Percentiles rank a stretch among this genome's conserved stretches.
These are phyloP conservation scores for Apis dorsata DNA, from an alignment of 1,140 invertebrate species.

Conservation along the genomic window DNA sequence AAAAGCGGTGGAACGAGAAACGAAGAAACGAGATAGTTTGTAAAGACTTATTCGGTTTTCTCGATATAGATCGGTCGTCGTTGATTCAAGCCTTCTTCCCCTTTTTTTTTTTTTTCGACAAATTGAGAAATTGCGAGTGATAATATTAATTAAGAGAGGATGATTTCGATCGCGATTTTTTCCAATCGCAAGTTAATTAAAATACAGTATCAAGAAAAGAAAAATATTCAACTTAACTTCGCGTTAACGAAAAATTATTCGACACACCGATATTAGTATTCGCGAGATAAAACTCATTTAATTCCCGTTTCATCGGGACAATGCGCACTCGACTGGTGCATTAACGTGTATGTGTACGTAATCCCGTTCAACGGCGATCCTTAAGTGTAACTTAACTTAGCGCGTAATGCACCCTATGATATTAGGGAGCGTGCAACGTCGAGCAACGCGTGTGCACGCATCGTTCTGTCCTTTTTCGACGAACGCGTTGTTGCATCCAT, in stretches of 20 bases:
- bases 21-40: neutral
- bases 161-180: too few species aligned
- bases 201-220: neutral
- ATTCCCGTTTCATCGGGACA: constrained; percentile 16
- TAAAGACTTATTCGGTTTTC: neutral
- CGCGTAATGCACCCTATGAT: constrained; percentile 47
- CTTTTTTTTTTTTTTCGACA: too few species aligned
- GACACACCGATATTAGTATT: constrained; percentile 19
- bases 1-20: constrained; percentile 4
- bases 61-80: neutral
- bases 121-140: too few species aligned
- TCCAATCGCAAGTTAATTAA: neutral
- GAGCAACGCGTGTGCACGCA: too few species aligned
- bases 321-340: constrained; percentile 30
- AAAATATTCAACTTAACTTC: neutral
- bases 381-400: constrained; percentile 52
- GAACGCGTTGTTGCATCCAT: neutral
- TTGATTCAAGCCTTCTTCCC: neutral
- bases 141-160: too few species aligned
- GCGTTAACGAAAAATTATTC: neutral
- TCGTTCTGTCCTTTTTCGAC: constrained; percentile 17
- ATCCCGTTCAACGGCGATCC: constrained; percentile 46
- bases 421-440: constrained; percentile 20
- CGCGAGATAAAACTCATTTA: constrained; percentile 26
- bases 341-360: constrained; percentile 37